phyloP scores from a whole-genome alignment of 2,888 invertebrate species.

The Lasioglossum morio region DNA sequence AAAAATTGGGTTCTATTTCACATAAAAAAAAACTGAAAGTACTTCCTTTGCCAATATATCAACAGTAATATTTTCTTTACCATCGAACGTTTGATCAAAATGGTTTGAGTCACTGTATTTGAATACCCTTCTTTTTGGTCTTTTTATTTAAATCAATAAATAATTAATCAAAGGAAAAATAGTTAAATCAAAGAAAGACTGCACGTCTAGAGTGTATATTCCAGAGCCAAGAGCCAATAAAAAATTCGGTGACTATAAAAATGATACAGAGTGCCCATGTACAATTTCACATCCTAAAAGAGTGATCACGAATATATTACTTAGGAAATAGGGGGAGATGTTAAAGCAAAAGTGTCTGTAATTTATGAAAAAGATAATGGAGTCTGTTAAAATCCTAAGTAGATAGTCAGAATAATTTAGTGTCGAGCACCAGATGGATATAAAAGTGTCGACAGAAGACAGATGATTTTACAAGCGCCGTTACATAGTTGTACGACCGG shows the following conservation, averaged over 20 bases:
- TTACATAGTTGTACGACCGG: constrained; percentile 8
- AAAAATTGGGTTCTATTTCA: too few relatives aligned
- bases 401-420: neutral
- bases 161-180: too few relatives aligned
- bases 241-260: neutral
- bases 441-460: neutral
- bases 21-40: too few relatives aligned
- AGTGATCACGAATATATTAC: neutral
- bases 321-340: neutral
- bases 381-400: neutral
- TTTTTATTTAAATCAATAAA: too few relatives aligned
- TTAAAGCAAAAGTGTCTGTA: neutral
- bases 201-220: too few relatives aligned
- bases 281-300: neutral
- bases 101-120: too few relatives aligned
- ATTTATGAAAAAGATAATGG: neutral
- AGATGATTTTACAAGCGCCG: neutral
- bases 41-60: too few relatives aligned
- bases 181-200: too few relatives aligned
- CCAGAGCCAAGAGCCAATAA: too few relatives aligned
- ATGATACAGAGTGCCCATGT: neutral
- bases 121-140: too few relatives aligned
- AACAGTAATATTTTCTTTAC: too few relatives aligned
- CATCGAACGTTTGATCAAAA: too few relatives aligned
- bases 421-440: neutral